Percentiles rank a stretch among this genome's conserved stretches.
Conservation (phyloP, 2,113 vertebrate species). For the Phainopepla nitens region DNA sequence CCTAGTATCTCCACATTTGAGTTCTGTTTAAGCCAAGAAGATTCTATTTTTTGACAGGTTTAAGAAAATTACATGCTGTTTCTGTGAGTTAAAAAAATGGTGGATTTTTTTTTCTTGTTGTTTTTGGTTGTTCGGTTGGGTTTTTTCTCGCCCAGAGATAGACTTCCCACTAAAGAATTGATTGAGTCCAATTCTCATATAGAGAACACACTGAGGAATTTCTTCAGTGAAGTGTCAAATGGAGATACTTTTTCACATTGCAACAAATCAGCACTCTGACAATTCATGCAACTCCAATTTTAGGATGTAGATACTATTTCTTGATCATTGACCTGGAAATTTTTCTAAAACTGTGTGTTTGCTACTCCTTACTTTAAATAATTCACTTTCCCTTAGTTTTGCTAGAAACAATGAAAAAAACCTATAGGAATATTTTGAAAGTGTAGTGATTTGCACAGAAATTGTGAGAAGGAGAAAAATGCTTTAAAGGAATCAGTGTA, state of each 20-base stretch:
- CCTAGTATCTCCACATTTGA: not conserved
- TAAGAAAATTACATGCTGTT: not conserved
- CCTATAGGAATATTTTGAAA: not conserved
- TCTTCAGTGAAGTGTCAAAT: not conserved
- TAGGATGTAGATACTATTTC: not conserved
- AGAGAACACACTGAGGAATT: not conserved
- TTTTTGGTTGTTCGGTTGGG: not conserved
- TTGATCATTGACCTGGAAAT: not conserved
- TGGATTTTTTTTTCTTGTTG: not conserved
- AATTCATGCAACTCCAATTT: not conserved
- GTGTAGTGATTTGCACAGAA: not conserved
- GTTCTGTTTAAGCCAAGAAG: not conserved
- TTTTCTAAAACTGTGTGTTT: not conserved
- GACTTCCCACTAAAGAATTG: not conserved
- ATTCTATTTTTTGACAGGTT: not conserved
- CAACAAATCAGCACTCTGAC: not conserved
- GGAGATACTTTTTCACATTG: not conserved
- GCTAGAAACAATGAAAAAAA: not conserved
- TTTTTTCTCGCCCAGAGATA: not conserved
- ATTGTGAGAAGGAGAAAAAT: not conserved
- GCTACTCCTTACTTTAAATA: not conserved
- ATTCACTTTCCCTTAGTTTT: not conserved
- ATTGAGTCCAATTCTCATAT: not conserved
- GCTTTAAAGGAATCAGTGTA: not conserved
- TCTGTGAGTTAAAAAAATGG: not conserved